Percentiles rank a stretch among this genome's conserved stretches.
phyloP scores from a whole-genome alignment of 2,888 invertebrate genomes.

The Oscheius sp. region DNA sequence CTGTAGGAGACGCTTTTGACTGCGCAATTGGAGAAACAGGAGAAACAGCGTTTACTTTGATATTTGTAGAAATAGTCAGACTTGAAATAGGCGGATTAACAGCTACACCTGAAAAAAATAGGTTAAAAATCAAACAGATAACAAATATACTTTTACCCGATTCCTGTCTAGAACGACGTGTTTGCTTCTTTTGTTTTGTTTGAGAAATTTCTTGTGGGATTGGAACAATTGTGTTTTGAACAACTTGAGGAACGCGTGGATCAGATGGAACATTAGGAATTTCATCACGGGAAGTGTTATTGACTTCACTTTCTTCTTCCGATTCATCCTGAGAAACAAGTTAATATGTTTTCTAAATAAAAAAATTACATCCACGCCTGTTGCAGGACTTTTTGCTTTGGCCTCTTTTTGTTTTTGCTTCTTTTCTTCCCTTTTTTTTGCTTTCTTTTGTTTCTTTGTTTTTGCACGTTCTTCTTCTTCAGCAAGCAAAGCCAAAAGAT shows the following conservation, averaged over 20 bases:
- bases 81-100: background rate
- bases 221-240: background rate
- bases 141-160: background rate
- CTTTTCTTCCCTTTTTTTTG: conserved; percentile 78
- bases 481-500: conserved; percentile 34
- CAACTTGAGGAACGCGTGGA: conserved; percentile 11
- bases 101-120: background rate
- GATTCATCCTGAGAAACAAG: conserved; percentile 4
- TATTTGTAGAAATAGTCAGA: background rate
- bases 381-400: background rate
- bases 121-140: background rate
- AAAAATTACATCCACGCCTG: background rate
- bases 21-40: conserved; percentile 4
- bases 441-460: conserved; percentile 92
- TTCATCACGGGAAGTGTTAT: conserved; percentile 16
- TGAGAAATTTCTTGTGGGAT: background rate
- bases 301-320: conserved; percentile 8
- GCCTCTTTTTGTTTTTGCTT: conserved; percentile 31
- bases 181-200: conserved; percentile 11
- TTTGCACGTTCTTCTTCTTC: conserved; percentile 77
- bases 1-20: conserved; percentile 33
- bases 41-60: background rate
- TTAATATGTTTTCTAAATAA: background rate
- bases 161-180: conserved; percentile 4
- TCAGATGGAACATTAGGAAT: background rate